phyloP scores from a whole-genome alignment of 1,140 invertebrate genomes.

The Trichoplusia ni region DNA sequence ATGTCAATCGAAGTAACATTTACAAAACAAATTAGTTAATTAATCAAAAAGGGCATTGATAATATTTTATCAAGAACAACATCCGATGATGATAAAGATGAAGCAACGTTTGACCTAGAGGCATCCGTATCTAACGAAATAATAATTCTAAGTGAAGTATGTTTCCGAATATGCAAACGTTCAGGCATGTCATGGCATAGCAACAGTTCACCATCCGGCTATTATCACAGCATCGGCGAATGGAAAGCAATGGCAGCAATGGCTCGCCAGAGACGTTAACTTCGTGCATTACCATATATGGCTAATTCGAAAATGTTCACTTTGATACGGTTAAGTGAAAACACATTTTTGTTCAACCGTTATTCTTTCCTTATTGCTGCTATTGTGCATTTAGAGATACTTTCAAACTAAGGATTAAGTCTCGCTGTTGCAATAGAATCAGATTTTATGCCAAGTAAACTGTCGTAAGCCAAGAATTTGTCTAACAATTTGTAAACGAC shows the following conservation, averaged over 20 bases:
- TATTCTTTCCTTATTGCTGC: background rate
- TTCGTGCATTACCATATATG: conserved; percentile 23
- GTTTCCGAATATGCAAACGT: background rate
- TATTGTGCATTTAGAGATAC: no score
- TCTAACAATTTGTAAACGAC: background rate
- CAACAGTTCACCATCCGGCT: conserved; percentile 10
- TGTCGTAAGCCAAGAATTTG: background rate
- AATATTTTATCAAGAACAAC: no score
- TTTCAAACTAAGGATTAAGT: no score
- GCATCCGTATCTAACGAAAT: conserved; percentile 11
- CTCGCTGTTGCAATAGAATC: no score
- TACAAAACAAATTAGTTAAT: no score
- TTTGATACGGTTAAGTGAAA: conserved; percentile 27
- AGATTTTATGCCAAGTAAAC: background rate
- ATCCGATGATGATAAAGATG: conserved; percentile 20
- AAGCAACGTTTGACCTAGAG: background rate
- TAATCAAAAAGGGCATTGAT: no score
- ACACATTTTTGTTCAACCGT: background rate
- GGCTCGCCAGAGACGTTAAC: conserved; percentile 4
- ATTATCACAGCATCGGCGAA: conserved; percentile 22
- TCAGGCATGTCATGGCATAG: background rate
- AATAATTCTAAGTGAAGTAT: background rate
- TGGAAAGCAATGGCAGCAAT: conserved; percentile 22
- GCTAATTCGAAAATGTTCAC: conserved; percentile 24
- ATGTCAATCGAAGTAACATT: no score